phyloP scores from a whole-genome alignment of 2,888 invertebrate species.

The Gymnosoma rotundatum region DNA sequence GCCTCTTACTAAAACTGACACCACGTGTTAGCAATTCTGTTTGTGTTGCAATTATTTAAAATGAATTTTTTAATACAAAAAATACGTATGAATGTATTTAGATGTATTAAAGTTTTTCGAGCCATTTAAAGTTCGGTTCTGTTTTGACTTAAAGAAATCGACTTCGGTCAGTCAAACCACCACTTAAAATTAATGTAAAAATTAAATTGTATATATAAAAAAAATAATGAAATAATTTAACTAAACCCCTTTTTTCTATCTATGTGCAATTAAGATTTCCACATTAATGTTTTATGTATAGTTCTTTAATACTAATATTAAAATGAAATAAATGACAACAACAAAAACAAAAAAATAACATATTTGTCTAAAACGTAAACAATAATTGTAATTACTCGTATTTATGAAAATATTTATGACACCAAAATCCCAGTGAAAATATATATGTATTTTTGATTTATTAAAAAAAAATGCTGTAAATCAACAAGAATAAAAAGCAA shows the following conservation, averaged over 20 bases:
- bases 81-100: too few species aligned
- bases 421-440: conserved; percentile 65
- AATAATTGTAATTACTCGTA: conserved; percentile 42
- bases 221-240: conserved; percentile 2
- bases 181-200: not conserved
- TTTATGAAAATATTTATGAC: conserved; percentile 37
- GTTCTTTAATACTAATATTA: conserved; percentile 31
- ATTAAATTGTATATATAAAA: conserved; percentile 32
- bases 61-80: too few species aligned
- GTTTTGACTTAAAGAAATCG: too few species aligned
- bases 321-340: not conserved
- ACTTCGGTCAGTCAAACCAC: too few species aligned
- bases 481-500: conserved; percentile 45
- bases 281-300: conserved; percentile 62
- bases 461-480: conserved; percentile 25
- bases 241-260: conserved; percentile 23
- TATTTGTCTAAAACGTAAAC: conserved; percentile 37
- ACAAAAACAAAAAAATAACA: not conserved
- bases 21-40: too few species aligned
- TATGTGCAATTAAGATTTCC: conserved; percentile 67
- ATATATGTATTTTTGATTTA: not conserved
- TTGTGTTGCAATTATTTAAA: too few species aligned
- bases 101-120: not conserved
- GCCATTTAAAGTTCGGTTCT: too few species aligned
- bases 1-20: too few species aligned